Conservation (phyloP, 2,113 vertebrate genomes). For the Leucoraja erinaceus region DNA sequence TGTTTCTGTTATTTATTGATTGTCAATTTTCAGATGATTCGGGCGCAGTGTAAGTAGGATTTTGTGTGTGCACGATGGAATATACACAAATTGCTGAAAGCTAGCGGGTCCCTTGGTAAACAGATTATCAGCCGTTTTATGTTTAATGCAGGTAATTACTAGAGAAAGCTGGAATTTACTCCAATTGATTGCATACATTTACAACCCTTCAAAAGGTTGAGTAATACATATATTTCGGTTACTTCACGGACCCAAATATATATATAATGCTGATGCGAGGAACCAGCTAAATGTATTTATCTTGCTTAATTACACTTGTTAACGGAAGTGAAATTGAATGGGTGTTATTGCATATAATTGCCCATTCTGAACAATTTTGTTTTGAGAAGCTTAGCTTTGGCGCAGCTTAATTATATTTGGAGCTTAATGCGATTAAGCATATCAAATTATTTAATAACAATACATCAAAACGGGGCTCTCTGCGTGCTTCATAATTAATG, state of each 20-base stretch:
- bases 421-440: slow-evolving; percentile 27
- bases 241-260: neutral
- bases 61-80: neutral
- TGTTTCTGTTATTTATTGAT: neutral
- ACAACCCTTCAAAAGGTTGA: neutral
- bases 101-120: neutral
- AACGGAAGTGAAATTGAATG: neutral
- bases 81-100: neutral
- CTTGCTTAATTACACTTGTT: neutral
- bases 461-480: slow-evolving; percentile 16
- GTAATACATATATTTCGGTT: neutral
- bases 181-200: neutral
- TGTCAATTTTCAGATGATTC: slow-evolving; percentile 7
- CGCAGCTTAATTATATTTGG: slow-evolving; percentile 2
- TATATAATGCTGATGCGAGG: neutral
- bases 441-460: slow-evolving; percentile 29
- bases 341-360: neutral
- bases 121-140: neutral
- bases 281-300: neutral
- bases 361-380: neutral
- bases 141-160: neutral
- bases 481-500: slow-evolving; percentile 4
- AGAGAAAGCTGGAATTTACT: neutral
- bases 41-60: neutral
- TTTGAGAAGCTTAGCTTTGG: neutral